phyloP scores from a whole-genome alignment of 2,888 invertebrate species.

The Sussaba pulchella region DNA sequence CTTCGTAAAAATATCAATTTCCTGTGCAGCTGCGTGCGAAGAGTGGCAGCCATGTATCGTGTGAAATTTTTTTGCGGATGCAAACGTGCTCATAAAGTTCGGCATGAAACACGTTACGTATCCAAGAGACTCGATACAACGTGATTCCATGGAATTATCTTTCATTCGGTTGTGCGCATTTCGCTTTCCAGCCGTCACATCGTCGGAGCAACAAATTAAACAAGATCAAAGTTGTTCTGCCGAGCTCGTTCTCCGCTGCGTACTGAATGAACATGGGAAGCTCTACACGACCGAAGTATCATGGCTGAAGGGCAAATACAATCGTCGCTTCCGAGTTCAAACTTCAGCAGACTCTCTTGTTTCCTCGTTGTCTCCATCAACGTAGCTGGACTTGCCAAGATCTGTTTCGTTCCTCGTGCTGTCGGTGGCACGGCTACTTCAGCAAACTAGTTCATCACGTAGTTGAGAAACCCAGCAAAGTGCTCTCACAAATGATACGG shows the following conservation, averaged over 20 bases:
- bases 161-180: neutral
- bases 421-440: neutral
- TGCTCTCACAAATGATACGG: conserved; percentile 34
- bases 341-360: conserved; percentile 31
- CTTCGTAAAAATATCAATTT: neutral
- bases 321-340: conserved; percentile 44
- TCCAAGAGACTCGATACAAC: neutral
- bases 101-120: no score
- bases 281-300: neutral
- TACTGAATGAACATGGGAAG: neutral
- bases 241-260: neutral
- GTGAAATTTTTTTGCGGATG: no score
- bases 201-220: neutral
- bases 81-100: no score
- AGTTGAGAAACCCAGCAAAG: conserved; percentile 50
- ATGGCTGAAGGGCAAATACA: conserved; percentile 36
- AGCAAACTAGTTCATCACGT: conserved; percentile 39
- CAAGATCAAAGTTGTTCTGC: neutral
- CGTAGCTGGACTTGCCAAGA: conserved; percentile 12
- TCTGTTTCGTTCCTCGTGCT: conserved; percentile 27
- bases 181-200: neutral
- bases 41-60: no score
- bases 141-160: neutral
- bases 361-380: conserved; percentile 42
- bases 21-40: no score